Conservation (phyloP, 2,797 vertebrate genomes). For the Nasua narica region DNA sequence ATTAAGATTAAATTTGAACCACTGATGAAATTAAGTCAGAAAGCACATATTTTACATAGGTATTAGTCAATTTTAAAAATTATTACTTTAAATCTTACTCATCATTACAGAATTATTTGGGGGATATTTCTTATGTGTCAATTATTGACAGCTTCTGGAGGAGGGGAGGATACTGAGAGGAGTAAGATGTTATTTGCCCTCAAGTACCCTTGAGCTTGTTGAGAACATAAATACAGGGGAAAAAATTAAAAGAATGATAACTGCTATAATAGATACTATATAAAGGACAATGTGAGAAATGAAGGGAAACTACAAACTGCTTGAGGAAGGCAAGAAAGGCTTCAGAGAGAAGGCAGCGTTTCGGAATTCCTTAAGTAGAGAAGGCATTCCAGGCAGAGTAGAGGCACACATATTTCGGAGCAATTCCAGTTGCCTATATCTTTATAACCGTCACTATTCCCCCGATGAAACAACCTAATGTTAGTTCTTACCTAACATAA, state of each 20-base stretch:
- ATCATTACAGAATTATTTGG: neutral
- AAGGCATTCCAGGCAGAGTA: neutral
- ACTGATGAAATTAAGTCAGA: slow-evolving; percentile 11
- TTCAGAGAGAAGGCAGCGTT: neutral
- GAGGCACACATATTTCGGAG: neutral
- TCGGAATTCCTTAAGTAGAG: neutral
- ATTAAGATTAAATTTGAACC: neutral
- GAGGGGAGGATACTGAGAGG: neutral
- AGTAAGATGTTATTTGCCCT: neutral
- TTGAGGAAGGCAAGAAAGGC: neutral
- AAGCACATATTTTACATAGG: neutral
- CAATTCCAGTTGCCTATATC: neutral
- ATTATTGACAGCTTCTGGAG: neutral
- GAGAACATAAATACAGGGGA: neutral
- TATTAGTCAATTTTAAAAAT: slow-evolving; percentile 16
- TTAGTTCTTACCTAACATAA: neutral
- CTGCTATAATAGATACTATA: slow-evolving; percentile 4
- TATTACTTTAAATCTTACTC: slow-evolving; percentile 35
- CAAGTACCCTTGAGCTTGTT: neutral
- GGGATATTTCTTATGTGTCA: neutral
- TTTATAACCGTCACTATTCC: neutral
- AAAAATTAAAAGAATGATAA: neutral
- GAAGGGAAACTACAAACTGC: neutral
- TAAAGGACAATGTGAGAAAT: neutral
- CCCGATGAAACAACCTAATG: neutral